phyloP scores from a whole-genome alignment of 2,888 invertebrate genomes.

The Dolomedes plantarius region DNA sequence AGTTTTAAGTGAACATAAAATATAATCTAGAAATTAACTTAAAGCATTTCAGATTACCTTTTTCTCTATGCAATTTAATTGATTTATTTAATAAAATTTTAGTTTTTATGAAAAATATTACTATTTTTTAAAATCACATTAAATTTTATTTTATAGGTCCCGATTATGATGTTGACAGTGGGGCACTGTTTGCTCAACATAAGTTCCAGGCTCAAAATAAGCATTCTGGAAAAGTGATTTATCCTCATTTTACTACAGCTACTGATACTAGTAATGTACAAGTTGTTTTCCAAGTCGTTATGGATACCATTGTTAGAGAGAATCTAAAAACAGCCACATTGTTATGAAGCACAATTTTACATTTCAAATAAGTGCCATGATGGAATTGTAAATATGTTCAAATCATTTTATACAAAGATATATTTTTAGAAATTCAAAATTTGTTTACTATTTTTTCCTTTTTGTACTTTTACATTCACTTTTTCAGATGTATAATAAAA shows the following conservation, averaged over 20 bases:
- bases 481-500: constrained; percentile 3
- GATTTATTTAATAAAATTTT: no score
- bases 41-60: no score
- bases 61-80: no score
- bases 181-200: constrained; percentile 82
- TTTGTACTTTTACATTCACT: not conserved
- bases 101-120: no score
- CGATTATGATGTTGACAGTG: constrained; percentile 82
- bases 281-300: constrained; percentile 82
- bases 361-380: constrained; percentile 52
- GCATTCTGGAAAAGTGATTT: constrained; percentile 81
- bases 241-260: constrained; percentile 83
- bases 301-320: constrained; percentile 82
- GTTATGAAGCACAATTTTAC: constrained; percentile 74
- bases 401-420: constrained; percentile 49
- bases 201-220: constrained; percentile 81
- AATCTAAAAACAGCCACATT: constrained; percentile 81
- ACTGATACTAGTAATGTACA: constrained; percentile 83
- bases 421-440: constrained; percentile 3
- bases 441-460: constrained; percentile 13
- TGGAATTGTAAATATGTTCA: constrained; percentile 52
- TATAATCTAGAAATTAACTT: no score
- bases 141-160: constrained; percentile 80
- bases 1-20: no score
- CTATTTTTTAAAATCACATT: no score